Evolutionary conservation across 2,113 vertebrate genomes (phyloP).

Genomic region (Mungos mungo): DNA sequence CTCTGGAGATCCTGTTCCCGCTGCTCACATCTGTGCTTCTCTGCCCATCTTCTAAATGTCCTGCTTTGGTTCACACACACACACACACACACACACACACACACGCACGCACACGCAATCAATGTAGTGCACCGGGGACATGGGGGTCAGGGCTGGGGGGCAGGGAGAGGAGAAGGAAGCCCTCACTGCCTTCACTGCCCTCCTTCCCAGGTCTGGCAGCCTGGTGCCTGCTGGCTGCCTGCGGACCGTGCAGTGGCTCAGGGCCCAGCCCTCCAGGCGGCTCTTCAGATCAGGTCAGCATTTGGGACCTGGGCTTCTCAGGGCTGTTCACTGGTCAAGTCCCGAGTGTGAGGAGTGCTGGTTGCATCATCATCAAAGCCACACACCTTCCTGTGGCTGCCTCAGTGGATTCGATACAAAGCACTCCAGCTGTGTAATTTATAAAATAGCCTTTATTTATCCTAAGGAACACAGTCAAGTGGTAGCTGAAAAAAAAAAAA

Average conservation of each 20-base stretch:
- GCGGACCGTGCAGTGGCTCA: background rate
- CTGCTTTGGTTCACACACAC: background rate
- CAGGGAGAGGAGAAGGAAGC: background rate
- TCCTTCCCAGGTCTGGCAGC: background rate
- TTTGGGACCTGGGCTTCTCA: constrained; percentile 45
- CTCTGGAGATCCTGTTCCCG: background rate
- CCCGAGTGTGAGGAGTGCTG: constrained; percentile 41
- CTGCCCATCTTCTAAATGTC: background rate
- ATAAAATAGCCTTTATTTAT: constrained; percentile 82
- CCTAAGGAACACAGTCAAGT: constrained; percentile 75
- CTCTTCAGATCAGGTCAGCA: background rate
- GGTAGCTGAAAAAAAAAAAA: constrained; percentile 57
- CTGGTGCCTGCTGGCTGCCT: background rate
- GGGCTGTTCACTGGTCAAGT: constrained; percentile 53
- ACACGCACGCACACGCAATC: background rate
- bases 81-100: background rate
- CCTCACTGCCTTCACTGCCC: too few species aligned
- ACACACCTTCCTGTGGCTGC: constrained; percentile 70
- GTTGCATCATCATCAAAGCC: background rate
- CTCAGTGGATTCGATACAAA: constrained; percentile 64
- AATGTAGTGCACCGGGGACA: background rate
- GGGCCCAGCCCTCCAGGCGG: background rate
- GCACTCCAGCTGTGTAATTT: constrained; percentile 69
- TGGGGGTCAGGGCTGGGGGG: background rate
- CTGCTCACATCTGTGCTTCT: background rate